Conservation (phyloP, 2,888 invertebrate genomes). For the Argyresthia albistria region DNA sequence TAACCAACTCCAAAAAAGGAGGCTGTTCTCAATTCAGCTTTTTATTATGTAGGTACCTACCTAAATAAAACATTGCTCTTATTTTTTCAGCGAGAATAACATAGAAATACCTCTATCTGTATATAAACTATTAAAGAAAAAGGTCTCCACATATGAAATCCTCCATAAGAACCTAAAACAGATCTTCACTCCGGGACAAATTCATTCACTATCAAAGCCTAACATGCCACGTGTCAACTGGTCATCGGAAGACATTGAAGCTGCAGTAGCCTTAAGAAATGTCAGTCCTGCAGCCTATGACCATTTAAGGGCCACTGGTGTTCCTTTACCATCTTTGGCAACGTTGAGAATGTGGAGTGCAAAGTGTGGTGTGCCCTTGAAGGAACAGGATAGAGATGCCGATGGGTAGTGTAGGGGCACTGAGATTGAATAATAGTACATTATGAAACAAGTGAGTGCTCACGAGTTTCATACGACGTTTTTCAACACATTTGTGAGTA, state of each 20-base stretch:
- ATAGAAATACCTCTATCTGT: background rate
- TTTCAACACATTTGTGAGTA: too few species aligned
- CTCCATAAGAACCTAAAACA: background rate
- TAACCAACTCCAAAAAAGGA: too few species aligned
- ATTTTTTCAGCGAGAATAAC: too few species aligned
- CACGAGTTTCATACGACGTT: too few species aligned
- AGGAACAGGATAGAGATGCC: too few species aligned
- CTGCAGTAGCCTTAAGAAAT: background rate
- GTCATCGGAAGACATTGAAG: background rate
- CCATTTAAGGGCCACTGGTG: background rate
- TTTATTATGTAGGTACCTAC: too few species aligned
- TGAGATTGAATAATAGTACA: too few species aligned
- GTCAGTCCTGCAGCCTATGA: background rate
- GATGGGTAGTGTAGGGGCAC: too few species aligned
- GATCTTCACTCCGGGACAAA: constrained; percentile 2
- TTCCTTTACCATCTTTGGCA: background rate
- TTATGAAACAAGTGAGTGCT: too few species aligned
- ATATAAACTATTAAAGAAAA: background rate
- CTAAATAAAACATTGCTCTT: background rate
- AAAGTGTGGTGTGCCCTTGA: background rate
- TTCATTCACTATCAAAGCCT: background rate
- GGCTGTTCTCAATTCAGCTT: too few species aligned
- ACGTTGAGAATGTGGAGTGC: background rate
- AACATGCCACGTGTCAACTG: background rate
- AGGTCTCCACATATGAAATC: background rate